Conservation (phyloP, 2,888 invertebrate species). For the Phasia obesa region DNA sequence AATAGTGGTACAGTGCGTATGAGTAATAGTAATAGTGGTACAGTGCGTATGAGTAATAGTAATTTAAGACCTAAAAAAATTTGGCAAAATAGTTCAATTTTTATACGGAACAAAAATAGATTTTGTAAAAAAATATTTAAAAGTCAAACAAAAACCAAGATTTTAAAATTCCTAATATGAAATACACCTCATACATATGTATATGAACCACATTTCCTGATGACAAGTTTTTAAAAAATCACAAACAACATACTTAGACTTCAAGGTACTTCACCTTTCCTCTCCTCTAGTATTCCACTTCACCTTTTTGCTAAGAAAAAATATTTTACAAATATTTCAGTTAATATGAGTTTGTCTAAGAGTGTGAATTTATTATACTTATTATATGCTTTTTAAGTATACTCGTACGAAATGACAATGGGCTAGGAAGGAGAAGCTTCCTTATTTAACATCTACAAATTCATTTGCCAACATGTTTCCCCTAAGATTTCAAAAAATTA, state of each 20-base stretch:
- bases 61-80: too few relatives aligned
- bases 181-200: neutral
- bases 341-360: conserved; percentile 34
- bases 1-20: too few relatives aligned
- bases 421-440: neutral
- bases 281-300: neutral
- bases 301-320: neutral
- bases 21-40: too few relatives aligned
- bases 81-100: too few relatives aligned
- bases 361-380: conserved; percentile 59
- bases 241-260: neutral
- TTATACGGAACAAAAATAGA: too few relatives aligned
- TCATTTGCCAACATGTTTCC: conserved; percentile 63
- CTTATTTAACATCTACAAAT: conserved; percentile 40
- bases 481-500: conserved; percentile 60
- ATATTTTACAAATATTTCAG: neutral
- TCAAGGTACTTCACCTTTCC: neutral
- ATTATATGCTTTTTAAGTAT: conserved; percentile 49
- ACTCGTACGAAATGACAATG: conserved; percentile 1
- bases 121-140: too few relatives aligned
- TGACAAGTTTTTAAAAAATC: neutral
- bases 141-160: too few relatives aligned
- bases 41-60: too few relatives aligned
- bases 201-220: neutral
- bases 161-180: conserved; percentile 5